A percentile compares a stretch with the other conserved stretches of the same genome.
Conservation (phyloP, 2,797 vertebrate genomes). For the Astyanax mexicanus region DNA sequence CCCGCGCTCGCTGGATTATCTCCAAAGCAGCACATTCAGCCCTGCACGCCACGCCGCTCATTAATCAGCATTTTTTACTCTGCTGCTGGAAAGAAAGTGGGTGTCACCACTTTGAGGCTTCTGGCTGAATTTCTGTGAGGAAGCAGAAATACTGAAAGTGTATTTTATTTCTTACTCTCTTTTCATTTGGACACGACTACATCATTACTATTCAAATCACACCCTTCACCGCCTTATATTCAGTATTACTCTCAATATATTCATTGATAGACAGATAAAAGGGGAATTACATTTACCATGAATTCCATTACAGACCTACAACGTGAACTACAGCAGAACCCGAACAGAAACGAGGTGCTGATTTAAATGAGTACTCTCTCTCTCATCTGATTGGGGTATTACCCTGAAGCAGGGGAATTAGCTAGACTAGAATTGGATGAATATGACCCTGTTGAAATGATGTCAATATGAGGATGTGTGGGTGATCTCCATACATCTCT, state of each 20-base stretch:
- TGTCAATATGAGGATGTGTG: background rate
- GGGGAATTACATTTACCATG: background rate
- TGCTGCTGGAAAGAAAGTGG: conserved; percentile 27
- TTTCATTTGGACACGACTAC: conserved; percentile 6
- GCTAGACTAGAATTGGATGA: background rate
- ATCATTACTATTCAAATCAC: conserved; percentile 36
- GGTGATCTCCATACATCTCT: background rate
- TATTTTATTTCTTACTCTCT: background rate
- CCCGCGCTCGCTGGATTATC: conserved; percentile 44
- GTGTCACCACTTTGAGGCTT: background rate
- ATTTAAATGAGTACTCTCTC: background rate
- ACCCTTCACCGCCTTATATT: background rate
- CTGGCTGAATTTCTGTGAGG: background rate
- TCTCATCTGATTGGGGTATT: background rate
- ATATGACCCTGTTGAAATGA: background rate
- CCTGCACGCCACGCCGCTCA: conserved; percentile 20
- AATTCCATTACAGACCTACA: background rate
- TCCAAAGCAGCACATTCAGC: conserved; percentile 48
- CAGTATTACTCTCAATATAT: background rate
- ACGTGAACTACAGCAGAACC: background rate
- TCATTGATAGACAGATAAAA: conserved; percentile 16
- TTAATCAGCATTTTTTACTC: conserved; percentile 45
- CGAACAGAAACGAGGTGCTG: background rate
- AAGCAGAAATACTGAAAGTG: background rate
- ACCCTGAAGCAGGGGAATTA: too few relatives aligned